Conservation (phyloP, 1,140 invertebrate species). For the Tetraneura akinire region DNA sequence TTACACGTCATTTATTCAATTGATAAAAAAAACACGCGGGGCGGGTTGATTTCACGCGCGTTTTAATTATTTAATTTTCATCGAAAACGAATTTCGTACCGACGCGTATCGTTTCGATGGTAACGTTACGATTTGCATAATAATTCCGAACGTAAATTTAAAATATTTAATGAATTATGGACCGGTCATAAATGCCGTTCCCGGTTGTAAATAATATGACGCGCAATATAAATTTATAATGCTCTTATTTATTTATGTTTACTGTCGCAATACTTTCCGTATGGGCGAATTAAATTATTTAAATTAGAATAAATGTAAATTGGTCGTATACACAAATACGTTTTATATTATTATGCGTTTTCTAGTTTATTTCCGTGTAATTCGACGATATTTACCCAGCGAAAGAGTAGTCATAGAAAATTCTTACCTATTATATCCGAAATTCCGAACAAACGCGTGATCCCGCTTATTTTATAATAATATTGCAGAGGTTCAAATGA, state of each 20-base stretch:
- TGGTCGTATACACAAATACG: neutral
- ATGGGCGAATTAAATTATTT: constrained; percentile 19
- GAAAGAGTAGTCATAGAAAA: too few relatives aligned
- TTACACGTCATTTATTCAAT: too few relatives aligned
- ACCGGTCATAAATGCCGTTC: neutral
- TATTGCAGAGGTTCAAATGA: too few relatives aligned
- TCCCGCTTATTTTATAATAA: too few relatives aligned
- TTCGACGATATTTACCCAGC: too few relatives aligned
- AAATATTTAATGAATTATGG: constrained; percentile 16
- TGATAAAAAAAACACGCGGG: too few relatives aligned
- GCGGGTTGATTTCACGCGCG: neutral
- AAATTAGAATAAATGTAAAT: neutral
- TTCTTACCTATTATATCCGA: too few relatives aligned
- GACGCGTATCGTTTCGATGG: neutral
- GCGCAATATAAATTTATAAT: neutral
- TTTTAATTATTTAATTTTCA: neutral
- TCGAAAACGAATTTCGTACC: neutral
- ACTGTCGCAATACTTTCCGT: neutral
- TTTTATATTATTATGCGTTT: neutral
- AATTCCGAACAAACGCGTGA: too few relatives aligned
- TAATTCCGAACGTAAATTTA: constrained; percentile 13
- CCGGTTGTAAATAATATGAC: constrained; percentile 6
- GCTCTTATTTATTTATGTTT: neutral
- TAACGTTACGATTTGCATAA: constrained; percentile 9
- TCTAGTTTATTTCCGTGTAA: neutral